Percentiles rank a stretch among this genome's conserved stretches.
These are phyloP conservation scores for Scaptomyza polygonia DNA, from an alignment of 2,888 invertebrate genomes.

Conservation along the genomic window DNA sequence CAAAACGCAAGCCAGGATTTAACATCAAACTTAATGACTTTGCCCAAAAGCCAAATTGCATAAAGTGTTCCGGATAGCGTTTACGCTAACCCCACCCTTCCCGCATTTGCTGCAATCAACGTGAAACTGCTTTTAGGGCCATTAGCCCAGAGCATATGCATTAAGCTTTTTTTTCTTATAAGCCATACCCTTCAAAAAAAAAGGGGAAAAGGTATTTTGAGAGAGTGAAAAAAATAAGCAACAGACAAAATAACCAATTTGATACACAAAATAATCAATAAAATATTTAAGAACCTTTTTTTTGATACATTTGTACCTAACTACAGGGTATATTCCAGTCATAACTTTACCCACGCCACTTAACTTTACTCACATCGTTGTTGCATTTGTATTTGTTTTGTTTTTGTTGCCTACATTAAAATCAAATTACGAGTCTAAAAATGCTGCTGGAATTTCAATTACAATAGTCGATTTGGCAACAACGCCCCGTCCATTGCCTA, in stretches of 20 bases:
- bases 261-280: not conserved
- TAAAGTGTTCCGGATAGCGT: conserved; percentile 44
- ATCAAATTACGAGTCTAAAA: conserved; percentile 63
- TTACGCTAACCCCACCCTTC: not conserved
- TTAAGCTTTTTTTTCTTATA: not conserved
- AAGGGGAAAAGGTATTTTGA: not conserved
- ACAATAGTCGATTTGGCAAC: conserved; percentile 51
- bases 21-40: conserved; percentile 73
- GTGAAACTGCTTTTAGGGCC: conserved; percentile 56
- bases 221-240: not conserved
- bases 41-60: conserved; percentile 74
- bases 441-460: conserved; percentile 69
- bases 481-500: not conserved
- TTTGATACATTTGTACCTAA: conserved; percentile 5
- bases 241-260: not conserved
- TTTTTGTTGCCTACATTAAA: conserved; percentile 54
- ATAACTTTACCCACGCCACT: not conserved
- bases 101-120: conserved; percentile 61
- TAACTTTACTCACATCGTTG: not conserved
- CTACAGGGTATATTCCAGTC: not conserved
- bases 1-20: conserved; percentile 47
- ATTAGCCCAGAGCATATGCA: conserved; percentile 37
- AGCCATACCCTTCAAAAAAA: not conserved
- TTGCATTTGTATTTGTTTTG: conserved; percentile 1
- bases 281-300: not conserved